phyloP scores from a whole-genome alignment of 1,140 invertebrate species.

The Schlechtendalia chinensis region DNA sequence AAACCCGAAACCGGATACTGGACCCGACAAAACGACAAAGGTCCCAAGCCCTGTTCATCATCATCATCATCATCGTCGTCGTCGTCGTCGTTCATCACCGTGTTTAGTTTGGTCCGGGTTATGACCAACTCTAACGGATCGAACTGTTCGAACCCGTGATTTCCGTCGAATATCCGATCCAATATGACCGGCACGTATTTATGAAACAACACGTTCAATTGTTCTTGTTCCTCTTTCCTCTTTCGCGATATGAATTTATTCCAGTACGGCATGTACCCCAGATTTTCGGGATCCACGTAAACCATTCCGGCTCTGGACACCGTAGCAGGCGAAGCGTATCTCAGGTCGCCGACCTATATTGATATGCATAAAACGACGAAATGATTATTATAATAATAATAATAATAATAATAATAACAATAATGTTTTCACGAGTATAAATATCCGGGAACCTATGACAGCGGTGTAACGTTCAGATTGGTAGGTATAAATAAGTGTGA shows the following conservation, averaged over 20 bases:
- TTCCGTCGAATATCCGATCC: constrained; percentile 71
- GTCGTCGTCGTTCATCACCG: constrained; percentile 65
- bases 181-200: constrained; percentile 72
- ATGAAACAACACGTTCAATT: constrained; percentile 65
- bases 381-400: too few species aligned
- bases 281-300: constrained; percentile 86
- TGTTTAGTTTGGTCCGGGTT: constrained; percentile 78
- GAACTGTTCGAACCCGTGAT: constrained; percentile 38
- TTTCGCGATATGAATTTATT: constrained; percentile 61
- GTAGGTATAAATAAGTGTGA: too few species aligned
- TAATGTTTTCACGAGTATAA: too few species aligned
- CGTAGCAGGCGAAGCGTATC: constrained; percentile 86
- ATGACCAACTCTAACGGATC: constrained; percentile 76
- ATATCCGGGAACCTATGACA: too few species aligned
- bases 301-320: constrained; percentile 91
- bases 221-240: constrained; percentile 56
- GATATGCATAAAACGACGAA: too few species aligned
- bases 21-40: too few species aligned
- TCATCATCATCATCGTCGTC: too few species aligned
- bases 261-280: constrained; percentile 84
- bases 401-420: too few species aligned
- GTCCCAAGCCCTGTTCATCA: too few species aligned
- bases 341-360: constrained; percentile 78
- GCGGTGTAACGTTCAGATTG: too few species aligned
- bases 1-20: too few species aligned